Base-by-base conservation (phyloP, 2,888 invertebrate genomes). In the Lasioglossum oenotherae region DNA sequence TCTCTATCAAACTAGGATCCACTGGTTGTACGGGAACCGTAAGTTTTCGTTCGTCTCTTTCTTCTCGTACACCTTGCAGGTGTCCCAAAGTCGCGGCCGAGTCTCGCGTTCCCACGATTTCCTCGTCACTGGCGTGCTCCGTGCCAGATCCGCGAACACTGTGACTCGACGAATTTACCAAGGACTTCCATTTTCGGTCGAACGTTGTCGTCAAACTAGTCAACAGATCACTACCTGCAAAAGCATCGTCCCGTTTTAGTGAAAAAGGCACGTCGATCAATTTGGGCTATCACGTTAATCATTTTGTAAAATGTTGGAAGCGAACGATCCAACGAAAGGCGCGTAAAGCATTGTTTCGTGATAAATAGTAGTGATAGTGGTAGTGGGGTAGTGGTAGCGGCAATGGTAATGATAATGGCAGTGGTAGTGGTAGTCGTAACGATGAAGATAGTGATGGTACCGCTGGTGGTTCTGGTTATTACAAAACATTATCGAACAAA, bases 151-250 rank as follows among this genome's bases (percentile, higher is more conserved):
- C 81, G 10, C 86, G 86, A n/a, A 60, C 31, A 1, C 73, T 69
- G n/a, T 91, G 91, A 83, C 89, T 91, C 82, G 92, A 91, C 82
- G 97, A 96, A 95, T 97, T 97, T 94, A 97, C 96, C 93, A 97
- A 95, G 92, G 97, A 97, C 92, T 97, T 97, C 95, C 98, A 96
- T 95, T 98, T 98, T 94, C 97, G 97, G 95, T 98, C 98, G 95
- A 98, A 97, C 85, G 98, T 97, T 94, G 97, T 97, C 92, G 98
- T 98, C 94, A 98, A 97, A 92, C 97, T 97, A 94, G 97, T 97
- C 95, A 98, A 96, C 92, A 98, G 97, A 96, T 98, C 98, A 94
- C 97, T 97, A 95, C 98, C 98, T 98, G 96, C 81, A 96, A 96
- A 49, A 14, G 27, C 73, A 67, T 38, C 49, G 67, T 38, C n/a